A percentile compares a stretch with the other conserved stretches of the same genome.
Evolutionary conservation across 2,113 vertebrate species (phyloP).

Genomic region (Neodontobutis hainanensis): DNA sequence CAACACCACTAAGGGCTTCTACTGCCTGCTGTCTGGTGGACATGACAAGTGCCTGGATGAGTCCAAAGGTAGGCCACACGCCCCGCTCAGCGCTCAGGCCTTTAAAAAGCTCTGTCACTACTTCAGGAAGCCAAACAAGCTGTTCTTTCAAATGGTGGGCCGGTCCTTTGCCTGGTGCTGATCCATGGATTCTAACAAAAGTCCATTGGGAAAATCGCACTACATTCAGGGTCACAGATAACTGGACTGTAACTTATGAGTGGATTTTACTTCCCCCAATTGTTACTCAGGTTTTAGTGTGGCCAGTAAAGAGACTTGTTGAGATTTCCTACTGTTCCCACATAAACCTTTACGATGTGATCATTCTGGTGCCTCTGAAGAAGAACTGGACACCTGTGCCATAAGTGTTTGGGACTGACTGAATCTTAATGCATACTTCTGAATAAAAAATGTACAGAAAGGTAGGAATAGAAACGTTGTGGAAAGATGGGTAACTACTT

Average conservation of each 20-base stretch:
- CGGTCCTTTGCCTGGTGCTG: slow-evolving; percentile 83
- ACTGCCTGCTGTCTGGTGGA: slow-evolving; percentile 79
- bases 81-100: slow-evolving; percentile 69
- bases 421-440: neutral
- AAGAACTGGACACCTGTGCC: slow-evolving; percentile 41
- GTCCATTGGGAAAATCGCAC: neutral
- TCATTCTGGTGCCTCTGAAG: slow-evolving; percentile 47
- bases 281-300: slow-evolving; percentile 55
- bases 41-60: slow-evolving; percentile 83
- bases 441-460: slow-evolving; percentile 17
- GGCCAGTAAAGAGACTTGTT: slow-evolving; percentile 11
- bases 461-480: slow-evolving; percentile 21
- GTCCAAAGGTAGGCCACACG: slow-evolving; percentile 83
- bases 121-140: slow-evolving; percentile 77
- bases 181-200: slow-evolving; percentile 25
- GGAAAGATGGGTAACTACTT: slow-evolving; percentile 15
- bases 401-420: slow-evolving; percentile 16
- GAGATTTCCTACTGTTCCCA: neutral
- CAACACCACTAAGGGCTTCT: slow-evolving; percentile 85
- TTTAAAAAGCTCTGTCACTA: slow-evolving; percentile 79
- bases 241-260: slow-evolving; percentile 14
- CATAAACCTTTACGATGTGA: slow-evolving; percentile 19
- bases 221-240: slow-evolving; percentile 37
- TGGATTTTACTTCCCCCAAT: slow-evolving; percentile 4
- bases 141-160: slow-evolving; percentile 83